A percentile compares a stretch with the other conserved stretches of the same genome.
Evolutionary conservation across 2,113 vertebrate genomes (phyloP).

Genomic region (Pan troglodytes): NHGRI_mPanTro3-v2.1_pri NC_072408.2:124326501-124327000

Average conservation of each 20-base stretch:
- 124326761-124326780: fast-evolving
- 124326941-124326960: not conserved
- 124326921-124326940: not conserved
- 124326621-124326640: not conserved
- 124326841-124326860: not conserved
- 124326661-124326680: not conserved
- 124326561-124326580: not conserved
- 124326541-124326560: not conserved
- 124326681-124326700: fast-evolving
- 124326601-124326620: not conserved
- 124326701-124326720: fast-evolving
- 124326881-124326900: not conserved
- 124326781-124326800: not conserved
- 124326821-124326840: not conserved
- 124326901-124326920: not conserved
- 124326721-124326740: fast-evolving
- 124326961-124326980: not conserved
- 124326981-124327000: not conserved
- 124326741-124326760: not conserved
- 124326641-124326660: not conserved
- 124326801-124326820: not conserved
- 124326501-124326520: not conserved
- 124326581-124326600: fast-evolving
- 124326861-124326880: not conserved
- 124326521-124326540: not conserved